Evolutionary conservation across 2,888 invertebrate species (phyloP), one percentile per base, ranked within the genome.

Genomic region (Pocota personata): DNA sequence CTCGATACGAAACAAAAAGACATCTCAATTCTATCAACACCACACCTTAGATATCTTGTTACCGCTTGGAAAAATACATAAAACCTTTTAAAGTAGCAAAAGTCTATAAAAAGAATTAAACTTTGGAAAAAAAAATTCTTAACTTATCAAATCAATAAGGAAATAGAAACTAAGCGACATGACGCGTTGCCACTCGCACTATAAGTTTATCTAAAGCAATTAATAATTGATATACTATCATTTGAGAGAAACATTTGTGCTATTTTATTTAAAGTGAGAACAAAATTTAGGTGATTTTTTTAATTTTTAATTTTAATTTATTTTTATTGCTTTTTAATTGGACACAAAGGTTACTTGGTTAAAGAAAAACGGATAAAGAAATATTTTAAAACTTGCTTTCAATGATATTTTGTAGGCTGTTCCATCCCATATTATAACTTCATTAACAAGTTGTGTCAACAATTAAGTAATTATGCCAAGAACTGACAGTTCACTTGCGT

Each of bases 71-170:
- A 16, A 37, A 58, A 37, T 21, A 37, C 37, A 58, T 58, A 58
- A 37, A 58, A 21, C 24, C 19, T 21, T 40, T n/a, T 12, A 37
- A 58, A n/a, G 24, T 55, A 43, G 43, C 21, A 62, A 60, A 43
- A 16, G 21, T n/a, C 24, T 10, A 35, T 8, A 55, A 55, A 32
- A 12, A 52, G 24, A 21, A 21, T 24, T n/a, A 8, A 27, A 46
- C 46, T 7, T 32, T n/a, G 37, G 6, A n/a, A 21, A 21, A 10
- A 46, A 48, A 2, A 30, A 48, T 62, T 62, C 40, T 57, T 27
- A 52, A 73, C 72, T 73, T 73, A 73, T 73, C 72, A 30, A 16
- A 52, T 73, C 60, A 62, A 73, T 73, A 62, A 73, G 62, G 72
- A 73, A 73, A 48, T 73, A 37, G 24, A 58, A 32, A 58, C 43